Conservation (phyloP, 2,888 invertebrate genomes). For the Cabera pusaria region DNA sequence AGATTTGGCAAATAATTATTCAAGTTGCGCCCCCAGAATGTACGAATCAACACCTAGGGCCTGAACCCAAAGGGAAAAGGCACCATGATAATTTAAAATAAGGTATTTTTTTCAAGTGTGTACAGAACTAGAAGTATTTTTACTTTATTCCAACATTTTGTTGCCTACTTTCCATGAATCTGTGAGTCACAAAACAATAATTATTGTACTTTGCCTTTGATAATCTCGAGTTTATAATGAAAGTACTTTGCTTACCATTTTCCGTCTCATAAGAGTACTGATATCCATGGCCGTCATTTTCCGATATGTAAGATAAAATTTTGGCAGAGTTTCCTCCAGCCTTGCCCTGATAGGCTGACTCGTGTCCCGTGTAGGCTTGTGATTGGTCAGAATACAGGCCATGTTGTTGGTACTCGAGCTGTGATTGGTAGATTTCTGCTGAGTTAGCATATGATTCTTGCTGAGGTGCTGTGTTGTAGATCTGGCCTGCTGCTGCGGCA, state of each 20-base stretch:
- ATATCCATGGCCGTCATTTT: conserved; percentile 60
- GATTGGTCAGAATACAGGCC: conserved; percentile 49
- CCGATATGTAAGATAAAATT: conserved; percentile 52
- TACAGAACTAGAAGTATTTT: too few species aligned
- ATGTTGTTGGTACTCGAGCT: conserved; percentile 49
- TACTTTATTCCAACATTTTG: too few species aligned
- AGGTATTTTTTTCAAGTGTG: too few species aligned
- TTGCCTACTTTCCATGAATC: too few species aligned
- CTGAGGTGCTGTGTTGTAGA: conserved; percentile 38
- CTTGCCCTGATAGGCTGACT: conserved; percentile 24
- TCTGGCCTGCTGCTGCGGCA: conserved; percentile 54
- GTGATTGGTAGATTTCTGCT: conserved; percentile 58
- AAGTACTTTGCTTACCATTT: conserved; percentile 84
- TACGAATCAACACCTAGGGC: too few species aligned
- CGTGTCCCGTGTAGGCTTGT: conserved; percentile 37
- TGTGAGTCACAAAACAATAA: too few species aligned
- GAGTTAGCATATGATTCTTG: conserved; percentile 42
- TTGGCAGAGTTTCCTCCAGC: conserved; percentile 52
- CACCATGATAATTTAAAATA: too few species aligned
- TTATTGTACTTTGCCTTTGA: too few species aligned
- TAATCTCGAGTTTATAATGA: too few species aligned
- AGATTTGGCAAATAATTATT: too few species aligned
- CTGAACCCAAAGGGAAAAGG: too few species aligned
- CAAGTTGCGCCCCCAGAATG: too few species aligned
- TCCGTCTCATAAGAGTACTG: conserved; percentile 84